Base-by-base conservation (phyloP, 1,140 invertebrate genomes). In the Pseudomyrmex cubaensis region DNA sequence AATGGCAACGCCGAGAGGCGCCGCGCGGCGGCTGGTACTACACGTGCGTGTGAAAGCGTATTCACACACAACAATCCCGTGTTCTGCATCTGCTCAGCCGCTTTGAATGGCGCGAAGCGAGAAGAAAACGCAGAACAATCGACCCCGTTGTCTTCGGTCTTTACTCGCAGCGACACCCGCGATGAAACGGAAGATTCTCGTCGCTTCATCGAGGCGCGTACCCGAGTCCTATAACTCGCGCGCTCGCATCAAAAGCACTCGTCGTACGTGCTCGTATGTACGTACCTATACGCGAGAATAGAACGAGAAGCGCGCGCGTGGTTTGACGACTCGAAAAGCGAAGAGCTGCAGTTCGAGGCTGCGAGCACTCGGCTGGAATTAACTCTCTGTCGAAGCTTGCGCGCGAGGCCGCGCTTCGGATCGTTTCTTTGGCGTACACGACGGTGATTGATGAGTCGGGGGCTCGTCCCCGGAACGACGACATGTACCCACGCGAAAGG, bases 371-470 rank as follows among this genome's bases (percentile, higher is more conserved):
- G 85, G 63, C 78, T 75, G 78, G 67, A 87, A 86, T 83, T 83
- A 86, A 83, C 67, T 73, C 84, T 35, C 63, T 61, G 72, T 85
- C 85, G 77, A 57, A 22, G 22, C 75, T 35, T 52, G 20, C 75
- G 54, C 46, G 48, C 84, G 67, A 69, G 64, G 20, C 76, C 35
- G 35, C 25, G 35, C 48, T 20, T 12, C 66, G 73, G 78, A 84
- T 78, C 80, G 86, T 87, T 87, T 87, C 86, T 86, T 84, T 75
- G 66, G 66, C 52, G 67, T 35, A 4, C 35, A 35, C 35, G 74
- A 87, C 86, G 85, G 85, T 87, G 86, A 87, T 87, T 63, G 86
- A 87, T 87, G 86, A 87, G 82, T 25, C 66, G 59, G 25, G 59
- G 44, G 66, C 66, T 72, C 54, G 77, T 76, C 59, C 35, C 61